Evolutionary conservation across 2,888 invertebrate species (phyloP).

Genomic region (Leptopilina syphax): DNA sequence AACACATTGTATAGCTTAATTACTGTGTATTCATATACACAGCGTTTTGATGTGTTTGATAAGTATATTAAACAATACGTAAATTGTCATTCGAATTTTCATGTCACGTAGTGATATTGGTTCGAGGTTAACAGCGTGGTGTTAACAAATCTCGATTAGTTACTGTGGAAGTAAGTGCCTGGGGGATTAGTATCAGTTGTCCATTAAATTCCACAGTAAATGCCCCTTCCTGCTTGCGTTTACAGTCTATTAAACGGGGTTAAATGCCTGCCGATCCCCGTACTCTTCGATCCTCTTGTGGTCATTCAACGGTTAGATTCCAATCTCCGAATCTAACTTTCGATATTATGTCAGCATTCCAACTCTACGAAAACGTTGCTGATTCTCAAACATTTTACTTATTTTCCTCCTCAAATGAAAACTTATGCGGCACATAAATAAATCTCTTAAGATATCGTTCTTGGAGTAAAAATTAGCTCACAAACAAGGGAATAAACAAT

Average conservation of each 20-base stretch:
- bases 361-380: slow-evolving; percentile 10
- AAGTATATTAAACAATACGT: not conserved
- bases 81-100: slow-evolving; percentile 3
- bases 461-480: too few relatives aligned
- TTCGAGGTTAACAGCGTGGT: slow-evolving; percentile 23
- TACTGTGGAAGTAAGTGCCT: slow-evolving; percentile 44
- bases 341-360: slow-evolving; percentile 33
- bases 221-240: slow-evolving; percentile 62
- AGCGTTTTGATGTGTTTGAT: too few relatives aligned
- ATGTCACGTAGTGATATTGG: slow-evolving; percentile 26
- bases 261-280: slow-evolving; percentile 49
- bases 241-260: slow-evolving; percentile 64
- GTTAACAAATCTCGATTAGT: slow-evolving; percentile 53
- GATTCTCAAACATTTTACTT: not conserved
- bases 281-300: slow-evolving; percentile 44
- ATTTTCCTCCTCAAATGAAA: not conserved
- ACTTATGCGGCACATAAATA: not conserved
- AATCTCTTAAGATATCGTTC: not conserved
- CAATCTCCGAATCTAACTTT: slow-evolving; percentile 47
- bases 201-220: slow-evolving; percentile 67
- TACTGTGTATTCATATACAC: too few relatives aligned
- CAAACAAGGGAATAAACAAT: too few relatives aligned
- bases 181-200: slow-evolving; percentile 66
- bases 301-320: slow-evolving; percentile 53
- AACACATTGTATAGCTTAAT: too few relatives aligned